Base-by-base conservation (phyloP, 2,888 invertebrate species). In the Bimastos eiseni region DNA sequence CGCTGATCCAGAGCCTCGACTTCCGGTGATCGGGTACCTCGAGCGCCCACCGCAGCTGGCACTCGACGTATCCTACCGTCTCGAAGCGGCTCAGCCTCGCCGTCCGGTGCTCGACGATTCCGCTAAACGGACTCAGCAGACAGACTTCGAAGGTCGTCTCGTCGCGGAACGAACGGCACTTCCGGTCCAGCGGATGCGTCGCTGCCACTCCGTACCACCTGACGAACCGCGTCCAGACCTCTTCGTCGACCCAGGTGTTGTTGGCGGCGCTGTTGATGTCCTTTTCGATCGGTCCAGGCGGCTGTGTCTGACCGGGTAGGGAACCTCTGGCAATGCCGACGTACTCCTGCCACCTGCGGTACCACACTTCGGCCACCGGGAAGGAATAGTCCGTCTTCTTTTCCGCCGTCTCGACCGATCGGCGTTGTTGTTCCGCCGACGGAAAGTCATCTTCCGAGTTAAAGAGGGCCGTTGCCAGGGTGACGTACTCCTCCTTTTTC, bases 181-280 rank as follows among this genome's bases (percentile, higher is more conserved):
- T 92, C 37, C 93, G 89, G 89, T 92, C 92, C 2, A 93, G 91
- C 38, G 92, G 91, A 70, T 92, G 92, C 0, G 88, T 91, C 8
- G 90, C 44, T 21, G 91, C 91, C 8, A 93, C 49, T 6, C 93
- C 93, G 91, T 93, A 93, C 93, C 93, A 93, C 36, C 91, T 84
- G 0, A 93, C 90, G n/a, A 93, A 90, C 19, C 92, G 91, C 55
- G 92, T 93, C 93, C 93, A 93, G 36, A 92, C 91, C 33, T 93
- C 92, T 91, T 93, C 93, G 34, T 92, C 92, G 19, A 93, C 83
- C 89, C 92, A 93, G 15, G 91, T 92, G 83, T 93, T 93, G 44
- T 93, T 92, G 5, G 88, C 90, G 91, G 93, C 93, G 89, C 91
- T 92, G 44, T 92, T 91, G 19, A 90, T 91, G 90, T 92, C 92